phyloP scores from a whole-genome alignment of 2,888 invertebrate species.

The Lepidocyrtinus sp. region DNA sequence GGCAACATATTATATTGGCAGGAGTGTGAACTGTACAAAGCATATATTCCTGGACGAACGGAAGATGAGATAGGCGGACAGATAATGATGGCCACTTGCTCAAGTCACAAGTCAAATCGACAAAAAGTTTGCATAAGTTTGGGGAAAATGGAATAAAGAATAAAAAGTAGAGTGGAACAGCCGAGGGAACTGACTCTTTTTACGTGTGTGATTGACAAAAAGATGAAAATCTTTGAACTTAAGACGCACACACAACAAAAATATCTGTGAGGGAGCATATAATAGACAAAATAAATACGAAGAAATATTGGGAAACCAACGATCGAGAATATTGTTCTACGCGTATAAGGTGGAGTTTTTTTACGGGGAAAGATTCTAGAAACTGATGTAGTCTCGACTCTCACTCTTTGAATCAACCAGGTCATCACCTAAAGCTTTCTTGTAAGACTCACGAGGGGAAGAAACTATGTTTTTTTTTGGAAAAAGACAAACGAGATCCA shows the following conservation, averaged over 20 bases:
- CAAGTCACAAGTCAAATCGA: neutral
- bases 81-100: conserved; percentile 37
- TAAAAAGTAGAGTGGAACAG: neutral
- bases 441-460: neutral
- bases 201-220: neutral
- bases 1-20: conserved; percentile 6
- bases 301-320: neutral
- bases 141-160: neutral
- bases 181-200: too few species aligned
- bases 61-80: conserved; percentile 29
- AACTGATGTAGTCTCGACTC: neutral
- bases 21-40: too few species aligned
- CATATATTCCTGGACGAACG: neutral
- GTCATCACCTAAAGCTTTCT: neutral
- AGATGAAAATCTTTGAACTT: neutral
- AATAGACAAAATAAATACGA: neutral
- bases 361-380: neutral
- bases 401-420: neutral
- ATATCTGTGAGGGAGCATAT: neutral
- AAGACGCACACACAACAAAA: neutral
- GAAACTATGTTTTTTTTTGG: neutral
- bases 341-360: neutral
- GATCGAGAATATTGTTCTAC: neutral
- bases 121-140: neutral
- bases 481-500: neutral